phyloP scores from a whole-genome alignment of 2,113 vertebrate genomes.

The Copsychus sechellarum region DNA sequence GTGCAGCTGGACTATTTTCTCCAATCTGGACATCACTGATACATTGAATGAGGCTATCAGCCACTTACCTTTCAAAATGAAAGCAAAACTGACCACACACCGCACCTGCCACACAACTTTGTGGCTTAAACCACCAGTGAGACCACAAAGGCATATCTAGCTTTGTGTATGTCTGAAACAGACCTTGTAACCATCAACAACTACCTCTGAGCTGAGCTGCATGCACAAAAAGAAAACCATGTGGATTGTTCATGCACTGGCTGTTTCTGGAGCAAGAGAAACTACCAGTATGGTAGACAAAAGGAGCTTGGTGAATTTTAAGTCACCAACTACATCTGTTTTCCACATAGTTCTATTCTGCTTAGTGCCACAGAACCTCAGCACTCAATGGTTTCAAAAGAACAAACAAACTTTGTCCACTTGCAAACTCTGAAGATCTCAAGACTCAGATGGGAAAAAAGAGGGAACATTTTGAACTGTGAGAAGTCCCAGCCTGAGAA shows the following conservation, averaged over 20 bases:
- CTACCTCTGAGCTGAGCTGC: neutral
- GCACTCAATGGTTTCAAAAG: neutral
- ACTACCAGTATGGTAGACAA: neutral
- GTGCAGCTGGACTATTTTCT: neutral
- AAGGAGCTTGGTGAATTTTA: neutral
- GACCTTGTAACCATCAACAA: neutral
- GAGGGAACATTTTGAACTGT: neutral
- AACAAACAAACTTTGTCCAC: neutral
- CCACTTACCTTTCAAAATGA: neutral
- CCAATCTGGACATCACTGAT: neutral
- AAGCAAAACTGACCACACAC: neutral
- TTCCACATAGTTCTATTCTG: neutral
- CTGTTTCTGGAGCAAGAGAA: neutral
- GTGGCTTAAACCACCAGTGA: neutral
- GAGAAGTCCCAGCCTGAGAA: neutral
- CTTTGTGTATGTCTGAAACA: neutral
- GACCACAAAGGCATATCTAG: neutral
- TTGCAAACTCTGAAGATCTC: neutral
- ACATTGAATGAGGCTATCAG: neutral
- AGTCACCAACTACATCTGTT: neutral
- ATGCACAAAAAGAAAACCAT: neutral
- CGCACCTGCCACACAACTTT: neutral
- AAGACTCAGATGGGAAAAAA: neutral
- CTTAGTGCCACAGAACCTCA: neutral
- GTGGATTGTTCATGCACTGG: neutral